Percentiles rank a stretch among this genome's conserved stretches.
These are phyloP conservation scores for Aegypius monachus DNA, from an alignment of 2,113 vertebrate species.

Conservation along the genomic window DNA sequence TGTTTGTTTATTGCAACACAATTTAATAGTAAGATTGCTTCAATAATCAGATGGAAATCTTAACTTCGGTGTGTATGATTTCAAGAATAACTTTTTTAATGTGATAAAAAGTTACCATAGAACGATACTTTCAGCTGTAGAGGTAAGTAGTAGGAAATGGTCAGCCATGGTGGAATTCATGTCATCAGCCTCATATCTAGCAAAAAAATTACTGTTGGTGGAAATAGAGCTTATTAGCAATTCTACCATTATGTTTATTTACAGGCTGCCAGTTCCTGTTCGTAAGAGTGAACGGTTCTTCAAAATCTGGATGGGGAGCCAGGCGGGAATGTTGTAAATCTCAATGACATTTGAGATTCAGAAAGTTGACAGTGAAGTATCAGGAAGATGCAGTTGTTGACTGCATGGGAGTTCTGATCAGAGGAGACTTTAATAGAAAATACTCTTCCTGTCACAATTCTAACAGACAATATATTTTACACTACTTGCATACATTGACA, in stretches of 20 bases:
- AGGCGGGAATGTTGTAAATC: slow-evolving; percentile 36
- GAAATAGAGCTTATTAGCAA: slow-evolving; percentile 28
- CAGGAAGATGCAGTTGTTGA: slow-evolving; percentile 3
- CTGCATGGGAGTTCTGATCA: slow-evolving; percentile 42
- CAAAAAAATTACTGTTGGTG: neutral
- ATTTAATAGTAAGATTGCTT: neutral
- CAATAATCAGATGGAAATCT: neutral
- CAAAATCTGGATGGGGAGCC: neutral
- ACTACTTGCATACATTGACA: neutral
- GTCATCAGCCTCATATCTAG: neutral
- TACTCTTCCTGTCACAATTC: slow-evolving; percentile 33
- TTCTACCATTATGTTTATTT: slow-evolving; percentile 57
- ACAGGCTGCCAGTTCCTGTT: slow-evolving; percentile 21
- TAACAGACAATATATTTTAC: slow-evolving; percentile 19
- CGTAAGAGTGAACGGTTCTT: neutral
- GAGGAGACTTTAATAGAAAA: slow-evolving; percentile 43
- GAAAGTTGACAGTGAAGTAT: slow-evolving; percentile 34
- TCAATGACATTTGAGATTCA: neutral
- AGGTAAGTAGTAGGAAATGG: neutral
- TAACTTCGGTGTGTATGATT: neutral
- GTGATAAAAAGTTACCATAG: neutral
- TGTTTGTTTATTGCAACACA: neutral
- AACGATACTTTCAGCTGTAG: neutral
- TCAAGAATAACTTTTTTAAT: neutral
- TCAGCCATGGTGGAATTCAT: neutral